Evolutionary conservation across 2,888 invertebrate genomes (phyloP).

Genomic region (Megastigmus dorsalis): DNA sequence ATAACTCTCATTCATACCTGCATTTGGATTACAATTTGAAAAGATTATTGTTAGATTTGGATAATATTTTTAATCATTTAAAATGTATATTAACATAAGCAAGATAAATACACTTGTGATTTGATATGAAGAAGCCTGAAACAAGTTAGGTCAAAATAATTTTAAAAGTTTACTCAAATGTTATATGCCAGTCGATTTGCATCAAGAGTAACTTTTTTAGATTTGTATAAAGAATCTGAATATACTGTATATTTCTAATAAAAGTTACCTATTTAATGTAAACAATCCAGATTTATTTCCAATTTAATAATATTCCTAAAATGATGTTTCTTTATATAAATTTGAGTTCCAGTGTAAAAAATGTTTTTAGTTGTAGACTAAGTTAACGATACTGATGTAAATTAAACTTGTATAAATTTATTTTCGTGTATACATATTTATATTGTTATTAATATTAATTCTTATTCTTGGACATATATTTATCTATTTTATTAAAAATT

Average conservation of each 20-base stretch:
- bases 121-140: constrained; percentile 26
- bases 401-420: too few species aligned
- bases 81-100: neutral
- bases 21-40: neutral
- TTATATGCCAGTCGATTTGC: constrained; percentile 4
- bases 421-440: too few species aligned
- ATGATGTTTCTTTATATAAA: constrained; percentile 8
- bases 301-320: neutral
- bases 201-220: constrained; percentile 59
- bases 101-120: constrained; percentile 6
- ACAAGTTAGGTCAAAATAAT: constrained; percentile 50
- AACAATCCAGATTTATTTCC: too few species aligned
- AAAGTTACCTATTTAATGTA: constrained; percentile 60
- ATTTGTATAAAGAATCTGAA: constrained; percentile 65
- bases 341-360: too few species aligned
- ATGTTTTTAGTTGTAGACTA: too few species aligned
- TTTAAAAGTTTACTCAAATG: constrained; percentile 52
- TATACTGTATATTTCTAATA: constrained; percentile 67
- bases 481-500: too few species aligned
- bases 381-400: too few species aligned
- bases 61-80: constrained; percentile 60
- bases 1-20: neutral
- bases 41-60: constrained; percentile 59
- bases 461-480: too few species aligned
- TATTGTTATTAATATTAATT: too few species aligned